phyloP scores from a whole-genome alignment of 2,797 vertebrate species.

The Aselliscus stoliczkanus region DNA sequence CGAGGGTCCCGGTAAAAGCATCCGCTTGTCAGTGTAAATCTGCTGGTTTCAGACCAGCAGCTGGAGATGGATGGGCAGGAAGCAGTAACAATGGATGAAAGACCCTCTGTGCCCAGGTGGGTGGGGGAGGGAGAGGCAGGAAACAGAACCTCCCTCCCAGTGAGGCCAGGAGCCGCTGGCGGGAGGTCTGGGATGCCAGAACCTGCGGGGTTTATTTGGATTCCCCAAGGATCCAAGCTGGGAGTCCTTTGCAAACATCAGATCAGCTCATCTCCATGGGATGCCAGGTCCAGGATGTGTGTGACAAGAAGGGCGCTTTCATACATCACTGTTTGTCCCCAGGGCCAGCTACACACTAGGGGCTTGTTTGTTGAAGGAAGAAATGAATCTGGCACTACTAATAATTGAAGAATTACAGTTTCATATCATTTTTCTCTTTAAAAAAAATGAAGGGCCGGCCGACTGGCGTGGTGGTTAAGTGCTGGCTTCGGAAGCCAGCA shows the following conservation, averaged over 20 bases:
- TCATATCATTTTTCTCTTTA: neutral
- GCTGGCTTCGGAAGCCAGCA: too few species aligned
- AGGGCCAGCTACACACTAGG: neutral
- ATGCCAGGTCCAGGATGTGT: constrained; percentile 7
- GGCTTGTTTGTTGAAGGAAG: neutral
- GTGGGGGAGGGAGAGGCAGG: constrained; percentile 73
- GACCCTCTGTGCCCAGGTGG: constrained; percentile 75
- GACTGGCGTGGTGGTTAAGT: too few species aligned
- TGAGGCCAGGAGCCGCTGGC: neutral
- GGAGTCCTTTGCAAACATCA: constrained; percentile 48
- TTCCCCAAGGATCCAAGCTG: constrained; percentile 59
- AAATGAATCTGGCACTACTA: constrained; percentile 25
- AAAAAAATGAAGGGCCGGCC: neutral
- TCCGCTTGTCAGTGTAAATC: constrained; percentile 69
- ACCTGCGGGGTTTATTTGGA: constrained; percentile 64
- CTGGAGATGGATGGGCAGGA: constrained; percentile 74
- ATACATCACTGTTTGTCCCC: constrained; percentile 1
- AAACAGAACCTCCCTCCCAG: constrained; percentile 51
- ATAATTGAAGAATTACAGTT: constrained; percentile 11
- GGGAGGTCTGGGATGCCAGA: constrained; percentile 52
- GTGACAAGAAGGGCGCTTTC: constrained; percentile 48
- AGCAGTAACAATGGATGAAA: constrained; percentile 76
- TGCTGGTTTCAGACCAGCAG: constrained; percentile 58
- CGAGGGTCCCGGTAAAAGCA: constrained; percentile 61
- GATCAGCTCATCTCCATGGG: constrained; percentile 35